Evolutionary conservation across 2,888 invertebrate genomes (phyloP), one percentile per base, ranked within the genome.

Genomic region (Tetropium fuscum): DNA sequence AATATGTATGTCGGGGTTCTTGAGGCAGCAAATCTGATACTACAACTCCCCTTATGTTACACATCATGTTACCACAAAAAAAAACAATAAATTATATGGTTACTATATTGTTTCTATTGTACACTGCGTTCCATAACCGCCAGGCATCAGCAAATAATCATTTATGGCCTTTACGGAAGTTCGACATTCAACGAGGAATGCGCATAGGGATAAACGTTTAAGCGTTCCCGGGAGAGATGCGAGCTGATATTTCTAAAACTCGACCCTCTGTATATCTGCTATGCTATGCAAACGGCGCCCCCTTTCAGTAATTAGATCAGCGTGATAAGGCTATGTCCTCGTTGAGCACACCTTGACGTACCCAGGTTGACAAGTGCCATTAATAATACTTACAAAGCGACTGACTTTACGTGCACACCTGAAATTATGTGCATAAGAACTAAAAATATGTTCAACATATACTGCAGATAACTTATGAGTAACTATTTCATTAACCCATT

Each of bases 151-250:
- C 66, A 66, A 64, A 64, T 62, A 64, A 64, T 59, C 65, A 66
- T 68, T 66, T 66, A 64, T 62, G 43, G 61, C 58, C 63, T 62
- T 63, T 56, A 61, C 49, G 64, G 68, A 60, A 64, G 53, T 68
- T 66, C 53, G 55, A 45, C 64, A 38, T 58, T 60, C 60, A 58
- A 22, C 25, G 48, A 47, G 51, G 63, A 58, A 40, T 41, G 56
- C 40, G 53, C 47, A 48, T 32, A 49, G 56, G 65, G 58, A 59
- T 64, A 66, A 68, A 59, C 62, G 65, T 58, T 64, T 63, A 58
- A 65, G 60, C 58, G 58, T 54, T 55, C 68, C 60, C 60, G 36
- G 34, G 61, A 64, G 63, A 41, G 36, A 36, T 38, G 18, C 25
- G 25, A 10, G 16, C 53, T 36, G 53, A 40, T 58, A 48, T 59